Base-by-base conservation (phyloP, 2,888 invertebrate species). In the Celastrina argiolus region DNA sequence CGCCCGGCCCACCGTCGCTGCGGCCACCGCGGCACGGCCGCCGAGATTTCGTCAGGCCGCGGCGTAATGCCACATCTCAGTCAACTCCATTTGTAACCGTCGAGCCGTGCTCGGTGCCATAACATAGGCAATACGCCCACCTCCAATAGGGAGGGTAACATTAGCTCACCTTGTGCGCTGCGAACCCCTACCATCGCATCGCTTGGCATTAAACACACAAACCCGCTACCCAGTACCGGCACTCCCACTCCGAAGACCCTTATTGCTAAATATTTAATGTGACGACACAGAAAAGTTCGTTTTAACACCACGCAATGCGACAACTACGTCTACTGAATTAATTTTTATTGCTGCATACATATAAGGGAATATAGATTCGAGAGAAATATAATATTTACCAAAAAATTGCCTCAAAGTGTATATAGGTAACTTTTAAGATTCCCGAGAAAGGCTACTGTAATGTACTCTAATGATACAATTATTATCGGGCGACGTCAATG, bases 381-480 rank as follows among this genome's bases (percentile, higher is more conserved):
- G 90, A 89, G 88, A 90, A 88, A 87, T 89, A 89, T 66, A 66
- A 66, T 87, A 87, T 87, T 87, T 88, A 87, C 88, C 88, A 88
- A 91, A 88, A 64, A 88, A 84, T 86, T 83, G 80, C 79, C 87
- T 88, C 83, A 81, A 82, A 87, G 85, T 90, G 88, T 89, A 89
- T 89, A 90, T 88, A 91, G 90, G 89, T 91, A 91, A 90, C 89
- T 88, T 87, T 89, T 84, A 87, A 89, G 87, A 88, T 87, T 88
- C 84, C 82, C 84, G 86, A 89, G 88, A 90, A 89, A 88, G 88
- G 88, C 91, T 91, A 91, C 89, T 85, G 88, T 87, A 88, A 89
- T 90, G 89, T 90, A 90, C 88, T 88, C 89, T 90, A 90, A 88
- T 88, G 89, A 91, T 90, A 91, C 88, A 88, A 90, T 90, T 90